These are phyloP conservation scores for Natrix natrix DNA, from an alignment of 2,797 vertebrate genomes.

Conservation along the genomic window DNA sequence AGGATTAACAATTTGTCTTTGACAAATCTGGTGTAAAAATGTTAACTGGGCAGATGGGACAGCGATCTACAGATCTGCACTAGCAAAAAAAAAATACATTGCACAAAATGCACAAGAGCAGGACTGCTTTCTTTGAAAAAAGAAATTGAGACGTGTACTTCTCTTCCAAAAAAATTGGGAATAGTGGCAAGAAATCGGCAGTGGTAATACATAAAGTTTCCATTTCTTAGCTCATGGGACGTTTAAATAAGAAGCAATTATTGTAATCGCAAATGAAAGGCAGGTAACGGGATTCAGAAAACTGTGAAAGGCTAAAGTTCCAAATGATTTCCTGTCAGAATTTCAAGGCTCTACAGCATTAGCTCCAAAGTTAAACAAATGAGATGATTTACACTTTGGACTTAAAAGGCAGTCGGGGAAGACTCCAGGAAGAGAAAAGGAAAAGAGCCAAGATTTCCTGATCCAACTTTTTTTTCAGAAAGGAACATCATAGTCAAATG, in stretches of 20 bases:
- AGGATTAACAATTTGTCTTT: conserved; percentile 9
- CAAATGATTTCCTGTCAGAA: conserved; percentile 44
- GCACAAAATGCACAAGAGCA: conserved; percentile 15
- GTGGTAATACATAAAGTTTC: conserved; percentile 58
- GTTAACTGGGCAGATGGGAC: conserved; percentile 37
- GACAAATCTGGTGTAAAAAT: background rate
- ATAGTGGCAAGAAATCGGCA: conserved; percentile 26
- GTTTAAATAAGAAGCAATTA: conserved; percentile 65
- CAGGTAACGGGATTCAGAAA: conserved; percentile 51
- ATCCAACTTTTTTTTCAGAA: background rate
- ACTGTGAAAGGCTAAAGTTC: conserved; percentile 43
- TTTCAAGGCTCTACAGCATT: conserved; percentile 11
- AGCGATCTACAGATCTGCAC: conserved; percentile 6
- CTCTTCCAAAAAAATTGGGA: conserved; percentile 26
- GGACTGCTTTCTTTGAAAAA: background rate
- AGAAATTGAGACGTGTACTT: conserved; percentile 22
- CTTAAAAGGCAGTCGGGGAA: conserved; percentile 30
- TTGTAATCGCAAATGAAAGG: conserved; percentile 47
- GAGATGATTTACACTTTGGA: conserved; percentile 32
- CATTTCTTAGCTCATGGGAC: conserved; percentile 40
- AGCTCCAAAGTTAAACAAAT: conserved; percentile 4
- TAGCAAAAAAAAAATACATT: conserved; percentile 16
- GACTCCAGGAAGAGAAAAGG: conserved; percentile 35
- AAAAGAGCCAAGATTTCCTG: conserved; percentile 18
- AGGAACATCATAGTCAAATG: conserved; percentile 34